Conservation (phyloP, 2,797 vertebrate species). For the Fistularia tabacaria region DNA sequence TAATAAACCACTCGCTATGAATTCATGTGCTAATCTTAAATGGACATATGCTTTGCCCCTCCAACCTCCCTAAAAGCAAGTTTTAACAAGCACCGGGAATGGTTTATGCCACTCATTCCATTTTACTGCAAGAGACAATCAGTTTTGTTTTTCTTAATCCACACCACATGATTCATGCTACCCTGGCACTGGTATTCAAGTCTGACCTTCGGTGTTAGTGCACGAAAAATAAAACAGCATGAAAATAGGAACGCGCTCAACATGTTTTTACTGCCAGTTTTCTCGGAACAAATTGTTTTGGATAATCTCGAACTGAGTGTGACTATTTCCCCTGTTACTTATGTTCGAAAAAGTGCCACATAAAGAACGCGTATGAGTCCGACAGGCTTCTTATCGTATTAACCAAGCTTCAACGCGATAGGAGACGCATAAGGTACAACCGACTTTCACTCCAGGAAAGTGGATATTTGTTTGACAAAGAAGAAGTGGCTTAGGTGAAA, state of each 20-base stretch:
- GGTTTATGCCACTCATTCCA: slow-evolving; percentile 11
- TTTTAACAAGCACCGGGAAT: slow-evolving; percentile 15
- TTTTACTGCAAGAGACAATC: slow-evolving; percentile 18
- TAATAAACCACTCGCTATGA: background rate
- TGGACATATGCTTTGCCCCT: slow-evolving; percentile 1
- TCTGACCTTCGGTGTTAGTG: slow-evolving; percentile 10
- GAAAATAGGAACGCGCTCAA: slow-evolving; percentile 7
- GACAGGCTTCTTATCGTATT: slow-evolving; percentile 8
- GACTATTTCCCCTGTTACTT: slow-evolving; percentile 23
- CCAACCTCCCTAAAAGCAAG: slow-evolving; percentile 10
- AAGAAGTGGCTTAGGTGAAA: no score
- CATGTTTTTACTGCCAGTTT: background rate
- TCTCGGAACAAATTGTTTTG: slow-evolving; percentile 3
- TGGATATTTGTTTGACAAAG: background rate
- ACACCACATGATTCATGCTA: slow-evolving; percentile 21
- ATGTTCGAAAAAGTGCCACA: slow-evolving; percentile 17
- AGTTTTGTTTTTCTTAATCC: slow-evolving; percentile 15
- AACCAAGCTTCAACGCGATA: slow-evolving; percentile 23
- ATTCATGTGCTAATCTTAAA: slow-evolving; percentile 10
- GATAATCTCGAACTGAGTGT: background rate
- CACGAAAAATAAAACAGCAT: slow-evolving; percentile 6
- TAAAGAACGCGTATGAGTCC: slow-evolving; percentile 5
- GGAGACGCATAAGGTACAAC: no score
- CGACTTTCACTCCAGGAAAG: background rate
- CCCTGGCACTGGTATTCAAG: slow-evolving; percentile 7